Conservation (phyloP, 2,113 vertebrate species). For the Steatornis caripensis region DNA sequence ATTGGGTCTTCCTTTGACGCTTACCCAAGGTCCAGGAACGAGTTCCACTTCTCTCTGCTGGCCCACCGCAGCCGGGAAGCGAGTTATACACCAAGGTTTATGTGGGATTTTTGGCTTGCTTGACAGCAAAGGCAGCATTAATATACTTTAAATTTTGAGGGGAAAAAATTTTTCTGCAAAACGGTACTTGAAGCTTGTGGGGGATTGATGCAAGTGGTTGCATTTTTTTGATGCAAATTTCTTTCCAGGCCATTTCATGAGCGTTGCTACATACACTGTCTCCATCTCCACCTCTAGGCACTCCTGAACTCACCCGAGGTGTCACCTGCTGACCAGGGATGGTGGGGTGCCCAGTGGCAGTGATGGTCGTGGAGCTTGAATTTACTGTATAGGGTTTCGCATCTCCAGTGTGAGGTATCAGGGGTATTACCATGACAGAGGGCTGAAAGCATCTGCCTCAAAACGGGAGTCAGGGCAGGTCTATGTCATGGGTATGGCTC, state of each 20-base stretch:
- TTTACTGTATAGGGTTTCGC: neutral
- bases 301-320: neutral
- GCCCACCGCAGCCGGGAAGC: neutral
- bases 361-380: neutral
- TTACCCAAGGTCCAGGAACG: neutral
- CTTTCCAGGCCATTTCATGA: constrained; percentile 44
- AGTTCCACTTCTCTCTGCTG: neutral
- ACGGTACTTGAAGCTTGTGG: neutral
- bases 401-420: neutral
- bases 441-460: neutral
- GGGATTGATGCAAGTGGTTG: neutral
- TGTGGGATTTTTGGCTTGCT: neutral
- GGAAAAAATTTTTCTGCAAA: neutral
- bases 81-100: neutral
- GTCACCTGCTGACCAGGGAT: neutral
- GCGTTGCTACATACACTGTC: constrained; percentile 33
- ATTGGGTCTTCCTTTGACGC: neutral
- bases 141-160: neutral
- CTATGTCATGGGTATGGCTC: neutral
- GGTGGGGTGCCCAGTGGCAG: neutral
- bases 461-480: neutral
- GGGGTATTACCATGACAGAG: neutral
- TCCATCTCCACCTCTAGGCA: neutral
- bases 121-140: neutral
- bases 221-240: constrained; percentile 23